These are phyloP conservation scores for Apteryx mantelli DNA, from an alignment of 2,113 vertebrate species.

Conservation along the genomic window DNA sequence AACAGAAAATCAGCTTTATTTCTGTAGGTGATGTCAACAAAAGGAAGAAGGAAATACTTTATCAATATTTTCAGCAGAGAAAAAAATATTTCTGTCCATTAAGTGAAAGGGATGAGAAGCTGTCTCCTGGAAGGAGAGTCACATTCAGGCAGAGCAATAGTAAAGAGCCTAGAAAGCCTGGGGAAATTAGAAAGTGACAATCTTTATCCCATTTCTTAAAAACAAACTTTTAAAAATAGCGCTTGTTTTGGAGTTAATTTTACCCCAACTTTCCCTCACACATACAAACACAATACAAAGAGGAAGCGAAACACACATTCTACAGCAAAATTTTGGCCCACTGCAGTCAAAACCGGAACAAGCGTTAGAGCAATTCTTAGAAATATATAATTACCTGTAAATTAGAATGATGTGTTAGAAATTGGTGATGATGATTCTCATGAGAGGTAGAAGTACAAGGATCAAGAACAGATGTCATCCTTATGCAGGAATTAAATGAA, in stretches of 20 bases:
- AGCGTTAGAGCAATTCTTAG: not conserved
- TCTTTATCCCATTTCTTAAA: not conserved
- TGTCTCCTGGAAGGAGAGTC: not conserved
- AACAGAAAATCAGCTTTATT: not conserved
- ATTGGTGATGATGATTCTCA: slow-evolving; percentile 46
- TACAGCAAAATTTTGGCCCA: not conserved
- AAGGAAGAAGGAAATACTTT: not conserved
- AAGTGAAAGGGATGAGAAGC: not conserved
- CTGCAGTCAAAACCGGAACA: not conserved
- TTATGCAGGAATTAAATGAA: slow-evolving; percentile 58
- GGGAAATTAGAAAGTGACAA: not conserved
- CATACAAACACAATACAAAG: not conserved
- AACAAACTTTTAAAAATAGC: not conserved
- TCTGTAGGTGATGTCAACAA: not conserved
- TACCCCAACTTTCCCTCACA: not conserved
- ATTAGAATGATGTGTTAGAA: not conserved
- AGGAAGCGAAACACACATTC: not conserved
- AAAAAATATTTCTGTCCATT: not conserved
- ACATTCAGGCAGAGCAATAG: not conserved
- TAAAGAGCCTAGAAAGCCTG: not conserved
- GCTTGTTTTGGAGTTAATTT: not conserved
- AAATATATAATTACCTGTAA: not conserved
- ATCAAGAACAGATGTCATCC: slow-evolving; percentile 49
- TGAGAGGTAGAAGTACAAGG: slow-evolving; percentile 39
- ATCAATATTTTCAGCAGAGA: not conserved